Conservation (phyloP, 30 jellyfish, hydroid and myxozoan genomes). For the Aurelia sp. region DNA sequence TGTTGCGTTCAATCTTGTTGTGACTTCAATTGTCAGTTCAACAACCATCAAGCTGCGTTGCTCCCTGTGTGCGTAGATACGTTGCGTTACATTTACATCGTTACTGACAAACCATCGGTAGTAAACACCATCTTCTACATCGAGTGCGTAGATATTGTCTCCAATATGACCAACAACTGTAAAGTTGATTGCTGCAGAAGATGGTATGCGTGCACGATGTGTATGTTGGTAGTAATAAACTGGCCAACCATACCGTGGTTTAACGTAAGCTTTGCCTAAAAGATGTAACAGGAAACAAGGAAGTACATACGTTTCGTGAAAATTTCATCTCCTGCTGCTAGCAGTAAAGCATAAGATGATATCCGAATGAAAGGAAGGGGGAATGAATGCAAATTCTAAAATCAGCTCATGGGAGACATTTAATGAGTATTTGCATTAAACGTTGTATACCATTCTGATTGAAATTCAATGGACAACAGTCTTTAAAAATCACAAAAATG, state of each 20-base stretch:
- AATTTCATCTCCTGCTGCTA: no score
- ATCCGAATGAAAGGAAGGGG: no score
- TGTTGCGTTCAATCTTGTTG: background rate
- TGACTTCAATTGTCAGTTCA: constrained; percentile 6
- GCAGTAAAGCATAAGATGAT: no score
- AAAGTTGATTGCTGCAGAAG: constrained; percentile 40
- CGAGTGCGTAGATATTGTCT: constrained; percentile 42
- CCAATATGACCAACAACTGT: background rate
- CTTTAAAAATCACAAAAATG: no score
- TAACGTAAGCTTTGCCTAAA: constrained; percentile 35
- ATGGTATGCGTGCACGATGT: constrained; percentile 74
- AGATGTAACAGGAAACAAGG: no score
- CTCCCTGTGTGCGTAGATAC: constrained; percentile 64
- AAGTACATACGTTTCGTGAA: no score
- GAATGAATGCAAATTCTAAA: no score
- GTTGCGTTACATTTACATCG: constrained; percentile 26
- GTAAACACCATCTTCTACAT: constrained; percentile 39
- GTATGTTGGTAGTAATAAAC: constrained; percentile 42
- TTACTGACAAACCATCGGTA: constrained; percentile 39
- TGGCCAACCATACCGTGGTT: constrained; percentile 31
- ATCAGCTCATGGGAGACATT: no score
- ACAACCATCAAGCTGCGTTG: constrained; percentile 20
- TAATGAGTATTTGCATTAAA: no score
- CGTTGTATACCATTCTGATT: no score
- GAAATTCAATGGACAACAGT: no score